These are phyloP conservation scores for Embiotoca jacksoni DNA, from an alignment of 2,113 vertebrate species.

Conservation along the genomic window DNA sequence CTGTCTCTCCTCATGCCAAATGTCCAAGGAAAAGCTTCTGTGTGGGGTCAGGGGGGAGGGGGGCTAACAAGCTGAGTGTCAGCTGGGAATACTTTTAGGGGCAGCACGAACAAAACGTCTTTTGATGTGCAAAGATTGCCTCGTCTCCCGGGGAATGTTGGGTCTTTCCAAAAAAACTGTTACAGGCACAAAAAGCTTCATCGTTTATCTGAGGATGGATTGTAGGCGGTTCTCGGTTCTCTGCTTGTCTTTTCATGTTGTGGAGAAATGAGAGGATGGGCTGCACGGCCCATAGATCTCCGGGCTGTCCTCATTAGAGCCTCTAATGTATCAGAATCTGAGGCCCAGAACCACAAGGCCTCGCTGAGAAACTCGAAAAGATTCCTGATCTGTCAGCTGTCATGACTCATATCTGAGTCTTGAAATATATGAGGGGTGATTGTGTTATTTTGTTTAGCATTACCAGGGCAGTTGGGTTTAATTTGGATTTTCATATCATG, in stretches of 20 bases:
- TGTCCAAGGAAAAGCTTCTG: conserved; percentile 47
- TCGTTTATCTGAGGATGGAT: conserved; percentile 49
- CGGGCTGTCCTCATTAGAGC: conserved; percentile 59
- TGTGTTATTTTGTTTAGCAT: conserved; percentile 56
- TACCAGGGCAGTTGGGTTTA: conserved; percentile 34
- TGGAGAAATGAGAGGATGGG: conserved; percentile 49
- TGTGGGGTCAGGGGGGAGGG: neutral
- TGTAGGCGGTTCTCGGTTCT: conserved; percentile 37
- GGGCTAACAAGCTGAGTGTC: conserved; percentile 50
- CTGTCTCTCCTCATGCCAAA: conserved; percentile 52
- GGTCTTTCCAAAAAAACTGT: conserved; percentile 51
- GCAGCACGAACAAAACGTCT: conserved; percentile 62
- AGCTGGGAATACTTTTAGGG: conserved; percentile 53
- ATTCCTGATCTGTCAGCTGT: conserved; percentile 49
- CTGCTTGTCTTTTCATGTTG: conserved; percentile 68
- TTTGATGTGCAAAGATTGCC: conserved; percentile 68
- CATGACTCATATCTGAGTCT: conserved; percentile 48
- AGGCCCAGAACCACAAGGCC: conserved; percentile 32
- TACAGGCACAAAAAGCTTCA: conserved; percentile 56
- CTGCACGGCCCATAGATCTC: conserved; percentile 48
- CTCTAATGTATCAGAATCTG: conserved; percentile 47
- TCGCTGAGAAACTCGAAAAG: conserved; percentile 13
- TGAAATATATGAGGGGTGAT: conserved; percentile 35
- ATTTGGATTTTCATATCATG: conserved; percentile 46
- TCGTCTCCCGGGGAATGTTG: conserved; percentile 58